These are phyloP conservation scores for Cacoxenus indagator DNA, from an alignment of 2,888 invertebrate genomes.

Conservation along the genomic window DNA sequence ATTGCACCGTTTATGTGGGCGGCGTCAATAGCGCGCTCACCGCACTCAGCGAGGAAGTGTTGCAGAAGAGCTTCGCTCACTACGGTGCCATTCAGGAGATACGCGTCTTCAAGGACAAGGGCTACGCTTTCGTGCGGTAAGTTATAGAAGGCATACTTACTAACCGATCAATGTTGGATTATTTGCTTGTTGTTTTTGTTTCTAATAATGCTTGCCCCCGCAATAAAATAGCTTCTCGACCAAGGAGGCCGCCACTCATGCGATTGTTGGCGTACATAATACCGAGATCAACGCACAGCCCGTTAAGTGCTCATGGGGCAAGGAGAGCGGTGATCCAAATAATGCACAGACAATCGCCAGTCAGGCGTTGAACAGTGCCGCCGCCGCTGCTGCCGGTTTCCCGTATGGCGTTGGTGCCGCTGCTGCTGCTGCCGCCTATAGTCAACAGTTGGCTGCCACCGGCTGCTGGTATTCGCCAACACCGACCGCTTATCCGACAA, in stretches of 20 bases:
- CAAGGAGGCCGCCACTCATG: constrained; percentile 98
- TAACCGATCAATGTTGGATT: background rate
- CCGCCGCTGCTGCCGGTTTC: constrained; percentile 71
- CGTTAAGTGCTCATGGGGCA: constrained; percentile 99
- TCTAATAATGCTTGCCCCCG: background rate
- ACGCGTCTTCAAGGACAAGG: constrained; percentile 98
- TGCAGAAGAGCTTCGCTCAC: constrained; percentile 96
- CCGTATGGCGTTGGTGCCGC: constrained; percentile 74
- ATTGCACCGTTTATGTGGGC: constrained; percentile 99
- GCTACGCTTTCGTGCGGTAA: constrained; percentile 96
- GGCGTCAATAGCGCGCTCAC: constrained; percentile 79
- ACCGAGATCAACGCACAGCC: constrained; percentile 96
- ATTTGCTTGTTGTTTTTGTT: background rate
- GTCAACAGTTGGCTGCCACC: constrained; percentile 80
- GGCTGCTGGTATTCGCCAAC: constrained; percentile 93
- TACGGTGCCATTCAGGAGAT: constrained; percentile 99
- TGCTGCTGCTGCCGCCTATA: constrained; percentile 74
- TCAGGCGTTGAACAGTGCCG: constrained; percentile 72
- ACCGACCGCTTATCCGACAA: constrained; percentile 76
- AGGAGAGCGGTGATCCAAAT: constrained; percentile 94
- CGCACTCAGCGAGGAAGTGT: constrained; percentile 94
- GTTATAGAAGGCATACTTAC: constrained; percentile 35
- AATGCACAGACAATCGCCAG: constrained; percentile 82
- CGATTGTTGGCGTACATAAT: constrained; percentile 97
- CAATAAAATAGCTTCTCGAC: constrained; percentile 86